phyloP scores from a whole-genome alignment of 2,888 invertebrate genomes.

The Catotricha subobsoleta region DNA sequence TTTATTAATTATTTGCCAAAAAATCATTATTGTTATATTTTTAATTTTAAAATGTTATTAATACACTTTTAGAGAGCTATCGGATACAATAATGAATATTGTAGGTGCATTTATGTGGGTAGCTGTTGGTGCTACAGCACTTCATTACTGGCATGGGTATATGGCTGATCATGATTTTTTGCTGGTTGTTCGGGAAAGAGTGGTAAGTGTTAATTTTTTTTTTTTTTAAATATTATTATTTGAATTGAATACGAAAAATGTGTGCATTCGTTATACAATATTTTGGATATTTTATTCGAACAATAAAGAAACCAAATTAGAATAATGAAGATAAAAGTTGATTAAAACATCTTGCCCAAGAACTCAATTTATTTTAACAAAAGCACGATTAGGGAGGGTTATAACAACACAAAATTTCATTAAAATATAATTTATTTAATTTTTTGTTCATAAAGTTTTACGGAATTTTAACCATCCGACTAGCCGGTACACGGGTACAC shows the following conservation, averaged over 20 bases:
- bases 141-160: slow-evolving; percentile 82
- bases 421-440: no score
- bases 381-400: no score
- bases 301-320: no score
- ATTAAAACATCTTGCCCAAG: background rate
- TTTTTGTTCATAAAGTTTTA: no score
- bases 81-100: slow-evolving; percentile 75
- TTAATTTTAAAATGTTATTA: background rate
- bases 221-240: background rate
- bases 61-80: slow-evolving; percentile 39
- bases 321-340: background rate
- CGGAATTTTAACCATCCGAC: no score
- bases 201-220: slow-evolving; percentile 21
- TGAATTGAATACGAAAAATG: no score
- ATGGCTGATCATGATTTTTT: slow-evolving; percentile 60
- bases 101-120: slow-evolving; percentile 71
- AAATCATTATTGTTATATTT: background rate
- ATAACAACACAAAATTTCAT: no score
- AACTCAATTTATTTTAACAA: background rate
- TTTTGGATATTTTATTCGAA: no score
- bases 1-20: background rate
- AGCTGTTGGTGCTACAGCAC: slow-evolving; percentile 66
- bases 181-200: slow-evolving; percentile 54
- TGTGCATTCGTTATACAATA: no score
- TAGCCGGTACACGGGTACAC: no score